phyloP scores from a whole-genome alignment of 2,113 vertebrate genomes.

The Aptenodytes forsteri region DNA sequence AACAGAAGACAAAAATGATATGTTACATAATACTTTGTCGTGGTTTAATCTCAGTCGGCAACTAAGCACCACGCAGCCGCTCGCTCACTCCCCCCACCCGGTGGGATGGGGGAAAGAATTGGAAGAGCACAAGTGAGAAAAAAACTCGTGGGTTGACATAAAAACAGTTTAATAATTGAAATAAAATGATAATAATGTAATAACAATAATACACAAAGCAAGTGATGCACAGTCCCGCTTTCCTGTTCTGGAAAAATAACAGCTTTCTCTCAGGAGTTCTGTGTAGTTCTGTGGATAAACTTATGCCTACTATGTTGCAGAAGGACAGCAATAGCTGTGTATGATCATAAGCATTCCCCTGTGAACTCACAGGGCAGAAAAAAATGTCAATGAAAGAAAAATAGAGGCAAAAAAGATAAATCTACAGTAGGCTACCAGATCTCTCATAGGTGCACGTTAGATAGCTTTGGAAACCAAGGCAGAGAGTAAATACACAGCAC shows the following conservation, averaged over 20 bases:
- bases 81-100: no score
- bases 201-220: no score
- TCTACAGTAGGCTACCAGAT: not conserved
- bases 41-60: no score
- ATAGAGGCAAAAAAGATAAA: not conserved
- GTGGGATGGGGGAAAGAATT: no score
- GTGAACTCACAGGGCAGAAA: not conserved
- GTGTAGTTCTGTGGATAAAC: not conserved
- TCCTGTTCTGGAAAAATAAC: not conserved
- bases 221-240: not conserved
- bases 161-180: no score
- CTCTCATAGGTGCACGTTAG: not conserved
- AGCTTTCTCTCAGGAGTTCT: not conserved
- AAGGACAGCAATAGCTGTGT: not conserved
- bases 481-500: not conserved
- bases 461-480: not conserved
- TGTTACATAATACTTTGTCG: not conserved
- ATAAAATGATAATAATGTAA: no score
- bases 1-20: not conserved
- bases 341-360: not conserved
- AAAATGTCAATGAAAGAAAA: not conserved
- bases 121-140: no score
- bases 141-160: no score
- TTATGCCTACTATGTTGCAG: not conserved
- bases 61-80: no score